Evolutionary conservation across 2,797 vertebrate species (phyloP).

Genomic region (Hephaestus fuliginosus): DNA sequence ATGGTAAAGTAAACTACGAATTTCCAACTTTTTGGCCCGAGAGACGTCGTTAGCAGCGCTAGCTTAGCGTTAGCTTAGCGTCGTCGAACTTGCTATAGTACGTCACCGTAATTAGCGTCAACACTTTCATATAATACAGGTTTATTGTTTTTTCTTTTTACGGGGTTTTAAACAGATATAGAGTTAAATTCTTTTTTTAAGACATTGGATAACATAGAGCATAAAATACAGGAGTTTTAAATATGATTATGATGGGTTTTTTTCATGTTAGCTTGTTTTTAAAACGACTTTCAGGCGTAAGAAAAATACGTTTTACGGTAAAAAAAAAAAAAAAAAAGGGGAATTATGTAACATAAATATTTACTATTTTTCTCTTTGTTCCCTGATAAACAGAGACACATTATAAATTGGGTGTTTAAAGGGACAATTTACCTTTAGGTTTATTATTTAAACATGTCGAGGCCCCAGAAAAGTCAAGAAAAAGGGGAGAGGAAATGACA

Average conservation of each 20-base stretch:
- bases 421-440: fast-evolving
- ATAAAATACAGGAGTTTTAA: fast-evolving
- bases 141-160: too few species aligned
- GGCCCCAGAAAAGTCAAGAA: fast-evolving
- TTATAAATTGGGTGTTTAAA: background rate
- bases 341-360: background rate
- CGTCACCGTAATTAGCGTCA: constrained; percentile 52
- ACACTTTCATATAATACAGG: too few species aligned
- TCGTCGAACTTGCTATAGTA: constrained; percentile 33
- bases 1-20: fast-evolving
- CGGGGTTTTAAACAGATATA: too few species aligned
- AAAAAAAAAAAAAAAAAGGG: too few species aligned
- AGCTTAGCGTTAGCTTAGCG: constrained; percentile 18
- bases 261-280: background rate
- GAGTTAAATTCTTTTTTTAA: background rate
- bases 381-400: background rate
- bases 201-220: background rate
- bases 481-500: too few species aligned
- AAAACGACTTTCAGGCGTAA: background rate
- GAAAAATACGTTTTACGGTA: background rate
- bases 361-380: background rate
- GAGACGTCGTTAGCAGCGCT: background rate
- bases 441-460: background rate
- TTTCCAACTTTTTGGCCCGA: background rate
- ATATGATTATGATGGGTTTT: fast-evolving